These are phyloP conservation scores for Paragorgia papillata DNA, from an alignment of 92 coral and sea anemone genomes.

Conservation along the genomic window DNA sequence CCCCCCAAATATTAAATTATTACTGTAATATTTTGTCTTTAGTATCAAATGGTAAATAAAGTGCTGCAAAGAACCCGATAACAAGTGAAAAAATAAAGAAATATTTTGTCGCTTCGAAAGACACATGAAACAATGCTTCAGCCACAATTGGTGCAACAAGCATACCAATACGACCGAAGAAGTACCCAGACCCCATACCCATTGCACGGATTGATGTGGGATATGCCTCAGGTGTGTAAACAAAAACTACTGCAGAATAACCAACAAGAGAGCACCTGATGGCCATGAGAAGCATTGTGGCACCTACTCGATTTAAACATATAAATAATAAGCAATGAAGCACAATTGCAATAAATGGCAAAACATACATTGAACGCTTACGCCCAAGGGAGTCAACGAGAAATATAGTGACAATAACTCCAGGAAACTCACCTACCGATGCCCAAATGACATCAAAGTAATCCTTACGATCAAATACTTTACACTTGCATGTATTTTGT, in stretches of 20 bases:
- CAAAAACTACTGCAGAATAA: conserved; percentile 34
- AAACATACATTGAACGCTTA: conserved; percentile 31
- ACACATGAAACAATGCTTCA: conserved; percentile 27
- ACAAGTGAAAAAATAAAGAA: conserved; percentile 34
- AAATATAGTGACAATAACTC: conserved; percentile 41
- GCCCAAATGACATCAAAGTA: conserved; percentile 94
- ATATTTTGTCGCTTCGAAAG: conserved; percentile 23
- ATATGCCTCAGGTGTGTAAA: conserved; percentile 42
- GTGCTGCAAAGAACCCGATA: conserved; percentile 34
- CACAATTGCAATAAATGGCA: conserved; percentile 22
- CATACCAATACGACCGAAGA: conserved; percentile 43
- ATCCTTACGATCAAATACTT: conserved; percentile 75
- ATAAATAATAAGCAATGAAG: conserved; percentile 22
- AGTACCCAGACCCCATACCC: conserved; percentile 41
- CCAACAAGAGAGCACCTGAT: conserved; percentile 36
- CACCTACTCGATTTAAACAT: conserved; percentile 42
- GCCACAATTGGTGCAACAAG: conserved; percentile 36
- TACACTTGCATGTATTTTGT: conserved; percentile 81
- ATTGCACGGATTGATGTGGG: conserved; percentile 34
- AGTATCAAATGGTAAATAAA: conserved; percentile 39
- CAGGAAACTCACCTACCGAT: conserved; percentile 92
- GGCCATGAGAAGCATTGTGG: conserved; percentile 40
- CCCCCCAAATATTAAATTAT: too few species aligned
- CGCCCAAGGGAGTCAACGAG: conserved; percentile 34
- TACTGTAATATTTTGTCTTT: conserved; percentile 10